Conservation (phyloP, 2,113 vertebrate genomes). For the Dunckerocampus dactyliophorus region DNA sequence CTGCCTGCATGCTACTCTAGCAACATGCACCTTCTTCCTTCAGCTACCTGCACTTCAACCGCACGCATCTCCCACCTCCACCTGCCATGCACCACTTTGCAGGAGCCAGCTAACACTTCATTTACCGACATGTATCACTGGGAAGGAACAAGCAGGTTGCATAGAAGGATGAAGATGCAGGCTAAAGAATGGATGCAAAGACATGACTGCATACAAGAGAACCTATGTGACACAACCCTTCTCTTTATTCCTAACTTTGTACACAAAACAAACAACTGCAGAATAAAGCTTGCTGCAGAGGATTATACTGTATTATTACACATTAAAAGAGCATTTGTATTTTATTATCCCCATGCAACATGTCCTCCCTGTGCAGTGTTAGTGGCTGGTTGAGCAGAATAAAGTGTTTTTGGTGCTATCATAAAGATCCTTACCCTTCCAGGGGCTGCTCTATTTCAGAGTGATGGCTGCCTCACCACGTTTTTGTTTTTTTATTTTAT, state of each 20-base stretch:
- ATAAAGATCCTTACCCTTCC: constrained; percentile 51
- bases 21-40: neutral
- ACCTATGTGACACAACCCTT: too few species aligned
- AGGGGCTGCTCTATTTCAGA: constrained; percentile 60
- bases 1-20: too few species aligned
- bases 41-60: too few species aligned
- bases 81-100: too few species aligned
- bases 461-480: constrained; percentile 62
- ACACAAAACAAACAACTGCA: too few species aligned
- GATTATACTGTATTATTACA: neutral
- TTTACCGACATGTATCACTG: neutral
- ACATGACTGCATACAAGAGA: neutral
- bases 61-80: neutral
- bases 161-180: neutral
- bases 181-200: neutral
- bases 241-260: too few species aligned
- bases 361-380: neutral
- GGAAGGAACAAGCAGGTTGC: neutral
- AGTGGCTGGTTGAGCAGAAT: constrained; percentile 43
- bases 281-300: too few species aligned
- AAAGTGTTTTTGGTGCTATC: constrained; percentile 53
- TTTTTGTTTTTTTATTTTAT: constrained; percentile 3
- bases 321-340: too few species aligned
- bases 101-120: neutral
- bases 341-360: neutral